These are phyloP conservation scores for Drosophila paramelanica DNA, from an alignment of 2,888 invertebrate species.

Conservation along the genomic window DNA sequence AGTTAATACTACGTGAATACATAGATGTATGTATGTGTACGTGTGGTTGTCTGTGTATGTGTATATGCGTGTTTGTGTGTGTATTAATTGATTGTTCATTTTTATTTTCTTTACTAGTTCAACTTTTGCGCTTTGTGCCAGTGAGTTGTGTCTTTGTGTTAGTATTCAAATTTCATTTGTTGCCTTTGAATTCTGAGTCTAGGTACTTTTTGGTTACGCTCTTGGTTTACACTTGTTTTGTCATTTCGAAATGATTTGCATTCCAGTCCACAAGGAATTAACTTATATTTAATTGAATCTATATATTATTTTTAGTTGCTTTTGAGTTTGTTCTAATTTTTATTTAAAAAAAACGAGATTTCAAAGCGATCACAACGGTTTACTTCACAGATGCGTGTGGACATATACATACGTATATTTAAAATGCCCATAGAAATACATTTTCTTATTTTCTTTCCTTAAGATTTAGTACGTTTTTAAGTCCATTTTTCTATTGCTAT, in stretches of 20 bases:
- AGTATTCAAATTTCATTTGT: slow-evolving; percentile 47
- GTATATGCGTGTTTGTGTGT: slow-evolving; percentile 14
- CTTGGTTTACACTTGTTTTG: slow-evolving; percentile 14
- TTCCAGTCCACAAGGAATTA: slow-evolving; percentile 33
- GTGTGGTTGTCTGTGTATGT: slow-evolving; percentile 19
- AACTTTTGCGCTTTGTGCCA: slow-evolving; percentile 34
- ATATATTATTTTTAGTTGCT: slow-evolving; percentile 33
- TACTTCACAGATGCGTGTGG: slow-evolving; percentile 80
- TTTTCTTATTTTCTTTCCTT: slow-evolving; percentile 14
- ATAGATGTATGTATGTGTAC: slow-evolving; percentile 24
- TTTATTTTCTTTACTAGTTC: slow-evolving; percentile 11
- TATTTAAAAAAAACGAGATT: slow-evolving; percentile 56
- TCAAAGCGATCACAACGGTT: slow-evolving; percentile 82
- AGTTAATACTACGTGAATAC: slow-evolving; percentile 40
- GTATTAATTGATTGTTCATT: slow-evolving; percentile 13
- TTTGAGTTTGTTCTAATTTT: slow-evolving; percentile 45
- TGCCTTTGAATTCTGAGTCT: slow-evolving; percentile 40
- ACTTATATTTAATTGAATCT: slow-evolving; percentile 53
- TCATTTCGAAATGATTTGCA: slow-evolving; percentile 35
- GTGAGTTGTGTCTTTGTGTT: slow-evolving; percentile 23
- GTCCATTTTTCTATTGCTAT: slow-evolving; percentile 16
- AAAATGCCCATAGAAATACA: slow-evolving; percentile 69
- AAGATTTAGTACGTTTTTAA: slow-evolving; percentile 2
- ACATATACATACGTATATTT: slow-evolving; percentile 54
- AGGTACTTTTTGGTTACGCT: slow-evolving; percentile 63